A percentile compares a stretch with the other conserved stretches of the same genome.
These are phyloP conservation scores for Blera fallax DNA, from an alignment of 2,888 invertebrate genomes.

Conservation along the genomic window DNA sequence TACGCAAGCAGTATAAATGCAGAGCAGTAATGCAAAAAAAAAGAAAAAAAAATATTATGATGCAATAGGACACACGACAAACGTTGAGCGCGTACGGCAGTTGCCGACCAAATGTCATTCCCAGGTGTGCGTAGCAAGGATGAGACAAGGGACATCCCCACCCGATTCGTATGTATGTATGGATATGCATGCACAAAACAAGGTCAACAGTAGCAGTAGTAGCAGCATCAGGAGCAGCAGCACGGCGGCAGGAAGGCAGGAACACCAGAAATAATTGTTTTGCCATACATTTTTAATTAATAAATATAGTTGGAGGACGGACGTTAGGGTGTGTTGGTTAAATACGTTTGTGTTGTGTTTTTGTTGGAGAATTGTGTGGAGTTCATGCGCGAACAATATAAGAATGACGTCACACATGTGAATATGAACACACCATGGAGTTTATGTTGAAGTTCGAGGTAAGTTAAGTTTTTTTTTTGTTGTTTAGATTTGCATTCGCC, in stretches of 20 bases:
- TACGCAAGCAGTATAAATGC: conserved; percentile 57
- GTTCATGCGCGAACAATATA: conserved; percentile 68
- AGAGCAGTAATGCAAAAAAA: conserved; percentile 63
- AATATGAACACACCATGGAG: conserved; percentile 12
- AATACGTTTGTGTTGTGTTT: conserved; percentile 22
- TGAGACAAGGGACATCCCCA: conserved; percentile 17
- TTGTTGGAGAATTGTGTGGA: conserved; percentile 20
- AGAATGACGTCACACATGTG: conserved; percentile 62
- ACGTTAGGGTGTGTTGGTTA: conserved; percentile 15
- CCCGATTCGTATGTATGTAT: conserved; percentile 44
- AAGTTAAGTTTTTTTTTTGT: conserved; percentile 23
- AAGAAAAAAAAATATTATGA: conserved; percentile 49
- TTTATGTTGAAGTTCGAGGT: conserved; percentile 64
- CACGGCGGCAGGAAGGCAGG: conserved; percentile 23
- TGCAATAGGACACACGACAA: conserved; percentile 74
- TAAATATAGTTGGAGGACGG: conserved; percentile 33
- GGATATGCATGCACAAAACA: conserved; percentile 65
- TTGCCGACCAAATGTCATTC: conserved; percentile 65
- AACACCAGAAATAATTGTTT: conserved; percentile 65
- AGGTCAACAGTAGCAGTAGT: conserved; percentile 58
- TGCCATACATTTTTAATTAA: conserved; percentile 68
- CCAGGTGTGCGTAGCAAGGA: conserved; percentile 53
- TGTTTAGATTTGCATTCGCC: conserved; percentile 40
- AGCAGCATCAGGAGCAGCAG: conserved; percentile 60
- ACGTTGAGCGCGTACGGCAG: conserved; percentile 66